Evolutionary conservation across 2,888 invertebrate genomes (phyloP), one percentile per base, ranked within the genome.

Genomic region (Drosophila leonis): DNA sequence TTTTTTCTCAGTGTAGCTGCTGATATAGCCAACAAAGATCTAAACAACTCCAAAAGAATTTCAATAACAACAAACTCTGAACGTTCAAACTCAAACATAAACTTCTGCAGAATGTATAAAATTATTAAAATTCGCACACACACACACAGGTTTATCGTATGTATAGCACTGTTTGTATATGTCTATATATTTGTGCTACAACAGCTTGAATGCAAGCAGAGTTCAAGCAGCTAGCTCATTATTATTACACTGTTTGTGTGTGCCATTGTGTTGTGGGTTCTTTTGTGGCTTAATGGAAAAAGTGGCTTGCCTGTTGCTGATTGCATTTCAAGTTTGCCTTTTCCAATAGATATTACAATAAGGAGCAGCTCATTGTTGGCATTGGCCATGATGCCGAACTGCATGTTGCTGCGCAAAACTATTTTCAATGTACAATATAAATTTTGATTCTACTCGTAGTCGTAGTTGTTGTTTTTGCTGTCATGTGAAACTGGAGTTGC

Each of bases 261-360:
- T 52, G 20, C 20, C 24, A 24, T 42, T 37, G 51, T 55, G 46
- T 55, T 56, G 56, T 39, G 54, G 51, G 24, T 29, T 54, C 57
- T 24, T 76, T 76, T 83, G 76, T 73, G 68, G 59, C 49, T 39
- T 81, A 86, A 83, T 83, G 78, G 75, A 75, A 83, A 83, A 83
- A 68, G 44, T 44, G 44, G 44, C 64, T 65, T 29, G 44, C 55
- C 62, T 72, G 48, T 48, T 65, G 67, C 61, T 70, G 86, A 82
- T 82, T 81, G 78, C 85, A 75, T 67, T 75, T 55, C 52, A 71
- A 65, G 63, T 60, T 85, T 62, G 55, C 24, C 55, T 52, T 44
- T 69, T 57, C 56, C 76, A 65, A 78, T 75, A 81, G 78, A 72
- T 78, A 72, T 65, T 62, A 71, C 70, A 75, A 78, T 84, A 57